These are phyloP conservation scores for Phataginus tetradactyla DNA, from an alignment of 2,797 vertebrate genomes.

Conservation along the genomic window DNA sequence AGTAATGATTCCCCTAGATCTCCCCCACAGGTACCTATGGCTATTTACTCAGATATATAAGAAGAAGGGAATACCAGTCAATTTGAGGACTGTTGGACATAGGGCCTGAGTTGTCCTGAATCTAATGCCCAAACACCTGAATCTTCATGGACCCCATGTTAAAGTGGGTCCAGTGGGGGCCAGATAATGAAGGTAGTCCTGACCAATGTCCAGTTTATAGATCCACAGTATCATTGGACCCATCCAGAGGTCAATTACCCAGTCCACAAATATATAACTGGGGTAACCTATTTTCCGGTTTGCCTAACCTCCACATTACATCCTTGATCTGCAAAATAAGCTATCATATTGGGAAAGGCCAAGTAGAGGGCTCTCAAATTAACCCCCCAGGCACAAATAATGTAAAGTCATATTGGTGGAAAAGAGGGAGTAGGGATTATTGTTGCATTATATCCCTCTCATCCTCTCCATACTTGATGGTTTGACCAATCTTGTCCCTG, in stretches of 20 bases:
- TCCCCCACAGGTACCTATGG: neutral
- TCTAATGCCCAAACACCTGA: neutral
- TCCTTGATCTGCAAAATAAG: neutral
- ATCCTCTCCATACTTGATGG: neutral
- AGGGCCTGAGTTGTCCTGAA: neutral
- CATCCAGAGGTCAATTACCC: neutral
- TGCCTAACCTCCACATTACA: neutral
- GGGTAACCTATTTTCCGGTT: neutral
- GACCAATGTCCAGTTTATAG: neutral
- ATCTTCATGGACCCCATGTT: neutral
- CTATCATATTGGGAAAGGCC: neutral
- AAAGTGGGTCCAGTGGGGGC: neutral
- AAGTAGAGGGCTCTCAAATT: neutral
- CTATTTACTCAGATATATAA: neutral
- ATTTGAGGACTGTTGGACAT: neutral
- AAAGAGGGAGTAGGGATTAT: neutral
- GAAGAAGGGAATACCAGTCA: neutral
- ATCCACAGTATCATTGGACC: neutral
- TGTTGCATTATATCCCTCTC: neutral
- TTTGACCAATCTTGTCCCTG: neutral
- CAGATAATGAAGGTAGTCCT: neutral
- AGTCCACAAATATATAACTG: neutral
- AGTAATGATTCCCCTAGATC: neutral
- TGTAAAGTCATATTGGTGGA: neutral
- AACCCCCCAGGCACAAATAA: neutral